Percentiles rank a stretch among this genome's conserved stretches.
Evolutionary conservation across 2,888 invertebrate species (phyloP).

Genomic region (Lasiommata megera): DNA sequence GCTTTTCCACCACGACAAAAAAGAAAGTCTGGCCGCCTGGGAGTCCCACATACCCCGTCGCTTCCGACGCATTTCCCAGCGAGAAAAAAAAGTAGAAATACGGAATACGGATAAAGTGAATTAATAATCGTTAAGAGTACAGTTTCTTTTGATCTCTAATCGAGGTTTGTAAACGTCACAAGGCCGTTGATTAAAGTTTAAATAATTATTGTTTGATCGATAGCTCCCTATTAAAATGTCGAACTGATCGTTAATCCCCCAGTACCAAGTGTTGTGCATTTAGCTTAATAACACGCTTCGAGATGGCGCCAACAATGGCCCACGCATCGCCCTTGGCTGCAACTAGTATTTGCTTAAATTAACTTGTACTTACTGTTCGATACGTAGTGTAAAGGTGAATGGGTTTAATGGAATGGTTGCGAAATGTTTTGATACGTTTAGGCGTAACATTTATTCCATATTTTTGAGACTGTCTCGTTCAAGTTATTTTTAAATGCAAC

Average conservation of each 20-base stretch:
- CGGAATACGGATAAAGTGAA: too few relatives aligned
- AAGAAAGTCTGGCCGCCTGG: too few relatives aligned
- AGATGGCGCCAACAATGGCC: slow-evolving; percentile 52
- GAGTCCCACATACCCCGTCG: too few relatives aligned
- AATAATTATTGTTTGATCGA: slow-evolving; percentile 9
- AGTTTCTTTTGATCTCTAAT: too few relatives aligned
- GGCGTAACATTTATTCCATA: background rate
- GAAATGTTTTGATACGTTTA: slow-evolving; percentile 3
- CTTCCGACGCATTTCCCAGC: too few relatives aligned
- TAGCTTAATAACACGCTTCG: slow-evolving; percentile 25
- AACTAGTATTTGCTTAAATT: slow-evolving; percentile 15
- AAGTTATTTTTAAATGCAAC: too few relatives aligned
- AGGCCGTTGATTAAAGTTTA: background rate
- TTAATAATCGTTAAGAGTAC: too few relatives aligned
- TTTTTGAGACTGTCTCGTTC: too few relatives aligned
- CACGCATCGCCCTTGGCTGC: slow-evolving; percentile 52
- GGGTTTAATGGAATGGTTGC: background rate
- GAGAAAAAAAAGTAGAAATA: too few relatives aligned
- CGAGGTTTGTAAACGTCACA: too few relatives aligned
- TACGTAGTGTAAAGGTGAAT: background rate
- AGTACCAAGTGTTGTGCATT: slow-evolving; percentile 8
- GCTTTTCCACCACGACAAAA: too few relatives aligned
- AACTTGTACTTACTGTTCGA: slow-evolving; percentile 13
- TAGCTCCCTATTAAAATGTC: slow-evolving; percentile 4
- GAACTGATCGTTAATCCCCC: background rate